Base-by-base conservation (phyloP, 1,140 invertebrate species). In the Gonioctena quinquepunctata region DNA sequence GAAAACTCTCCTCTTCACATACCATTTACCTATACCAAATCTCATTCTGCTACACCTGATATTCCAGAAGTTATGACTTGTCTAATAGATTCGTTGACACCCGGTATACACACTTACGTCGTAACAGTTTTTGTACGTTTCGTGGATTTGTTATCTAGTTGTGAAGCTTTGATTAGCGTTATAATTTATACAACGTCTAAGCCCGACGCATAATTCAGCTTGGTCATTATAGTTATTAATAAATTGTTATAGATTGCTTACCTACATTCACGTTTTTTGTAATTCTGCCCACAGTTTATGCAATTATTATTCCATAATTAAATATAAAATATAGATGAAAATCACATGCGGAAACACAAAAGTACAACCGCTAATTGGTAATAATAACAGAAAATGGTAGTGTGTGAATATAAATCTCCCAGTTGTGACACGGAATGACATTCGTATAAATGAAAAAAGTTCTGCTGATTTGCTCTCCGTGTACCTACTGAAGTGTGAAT, bases 331-430 rank as follows among this genome's bases (percentile, higher is more conserved):
- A 61, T 27, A 33, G 59, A 61, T 61, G 59, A 21, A 61, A 61
- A 61, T 61, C 59, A 28, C 59, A 61, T 28, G 25, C 59, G 59
- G 59, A 61, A 61, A 61, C 28, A 61, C 27, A 61, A 27, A 21
- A 27, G 11, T 61, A 18, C 13, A 16, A 61, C 59, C 59, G 16
- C 59, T 61, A 61, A 61, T 61, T 61, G 27, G 59, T 61, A 23
- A n/a, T 61, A 61, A 61, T 61, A 28, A 28, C 27, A 61, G 59
- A 61, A 61, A 61, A 61, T 61, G 59, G 59, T 61, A 61, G 59
- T 61, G 3, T 25, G 27, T 33, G 59, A 27, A 61, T 28, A 61
- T 61, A 61, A 61, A 61, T 61, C 59, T 27, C 27, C 25, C 2
- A 28, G 25, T 61, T 61, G 59, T 61, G 59, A 61, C 59, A 61